These are phyloP conservation scores for Colletes collaris DNA, from an alignment of 2,888 invertebrate genomes.

Conservation along the genomic window DNA sequence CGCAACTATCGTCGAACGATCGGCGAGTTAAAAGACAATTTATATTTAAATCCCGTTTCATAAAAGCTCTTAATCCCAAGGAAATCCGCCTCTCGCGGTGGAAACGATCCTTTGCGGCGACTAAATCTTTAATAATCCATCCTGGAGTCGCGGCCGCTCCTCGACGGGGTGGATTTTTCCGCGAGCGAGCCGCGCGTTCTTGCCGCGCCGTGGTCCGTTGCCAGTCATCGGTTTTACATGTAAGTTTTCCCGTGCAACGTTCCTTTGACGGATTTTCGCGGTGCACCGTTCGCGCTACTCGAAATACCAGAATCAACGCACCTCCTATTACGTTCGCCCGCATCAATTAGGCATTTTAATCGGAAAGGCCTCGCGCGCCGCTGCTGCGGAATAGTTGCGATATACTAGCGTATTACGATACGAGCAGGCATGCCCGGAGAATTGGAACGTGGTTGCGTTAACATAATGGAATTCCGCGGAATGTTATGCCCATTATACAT, in stretches of 20 bases:
- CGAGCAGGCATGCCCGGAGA: conserved; percentile 67
- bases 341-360: conserved; percentile 72
- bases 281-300: conserved; percentile 1
- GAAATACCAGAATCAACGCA: conserved; percentile 47
- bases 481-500: conserved; percentile 75
- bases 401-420: conserved; percentile 69
- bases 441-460: conserved; percentile 75
- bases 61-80: conserved; percentile 48
- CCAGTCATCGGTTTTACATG: conserved; percentile 1
- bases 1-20: conserved; percentile 13
- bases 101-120: conserved; percentile 42
- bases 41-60: conserved; percentile 57
- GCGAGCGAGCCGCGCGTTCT: not conserved
- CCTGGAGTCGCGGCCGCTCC: conserved; percentile 37
- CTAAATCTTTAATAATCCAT: conserved; percentile 53
- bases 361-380: conserved; percentile 65
- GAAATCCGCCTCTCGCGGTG: conserved; percentile 37
- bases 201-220: not conserved
- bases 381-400: conserved; percentile 68
- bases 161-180: conserved; percentile 27
- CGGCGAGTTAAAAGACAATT: conserved; percentile 43
- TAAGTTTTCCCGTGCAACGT: conserved; percentile 8
- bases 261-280: conserved; percentile 30
- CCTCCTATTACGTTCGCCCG: conserved; percentile 61
- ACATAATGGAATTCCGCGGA: conserved; percentile 77